Conservation (phyloP, 2,888 invertebrate species). For the Erannis defoliaria region DNA sequence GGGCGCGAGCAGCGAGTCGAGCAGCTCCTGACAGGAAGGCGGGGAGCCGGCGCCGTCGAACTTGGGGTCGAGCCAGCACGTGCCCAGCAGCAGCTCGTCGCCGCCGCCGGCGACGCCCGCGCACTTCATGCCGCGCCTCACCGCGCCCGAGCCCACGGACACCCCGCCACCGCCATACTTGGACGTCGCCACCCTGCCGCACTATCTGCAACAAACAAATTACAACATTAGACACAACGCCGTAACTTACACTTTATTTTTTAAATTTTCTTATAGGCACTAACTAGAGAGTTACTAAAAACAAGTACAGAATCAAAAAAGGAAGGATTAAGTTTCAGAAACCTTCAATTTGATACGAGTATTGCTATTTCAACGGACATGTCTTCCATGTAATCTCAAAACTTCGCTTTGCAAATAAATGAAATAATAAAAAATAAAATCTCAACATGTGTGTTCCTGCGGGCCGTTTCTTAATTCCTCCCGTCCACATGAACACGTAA, state of each 20-base stretch:
- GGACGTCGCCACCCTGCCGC: slow-evolving; percentile 84
- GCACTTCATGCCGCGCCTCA: slow-evolving; percentile 88
- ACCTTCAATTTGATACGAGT: too few species aligned
- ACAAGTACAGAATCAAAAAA: too few species aligned
- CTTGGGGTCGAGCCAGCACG: slow-evolving; percentile 90
- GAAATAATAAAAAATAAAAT: too few species aligned
- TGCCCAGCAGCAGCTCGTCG: slow-evolving; percentile 90
- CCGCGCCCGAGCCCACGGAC: slow-evolving; percentile 76
- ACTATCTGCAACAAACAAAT: slow-evolving; percentile 71
- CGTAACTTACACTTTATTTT: background rate
- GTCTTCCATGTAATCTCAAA: too few species aligned
- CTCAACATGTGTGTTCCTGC: too few species aligned
- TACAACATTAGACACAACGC: slow-evolving; percentile 16
- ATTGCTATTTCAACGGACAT: too few species aligned
- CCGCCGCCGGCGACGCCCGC: slow-evolving; percentile 69
- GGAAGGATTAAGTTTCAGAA: background rate
- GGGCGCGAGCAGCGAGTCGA: slow-evolving; percentile 89
- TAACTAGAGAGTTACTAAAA: background rate
- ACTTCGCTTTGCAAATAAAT: too few species aligned
- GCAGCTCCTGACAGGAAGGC: slow-evolving; percentile 87
- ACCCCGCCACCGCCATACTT: slow-evolving; percentile 83
- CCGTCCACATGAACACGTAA: too few species aligned
- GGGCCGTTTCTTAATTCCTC: too few species aligned
- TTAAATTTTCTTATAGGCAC: background rate
- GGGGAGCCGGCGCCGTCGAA: slow-evolving; percentile 78